A percentile compares a stretch with the other conserved stretches of the same genome.
Conservation (phyloP, 2,797 vertebrate genomes). For the Enteromius radiatus region DNA sequence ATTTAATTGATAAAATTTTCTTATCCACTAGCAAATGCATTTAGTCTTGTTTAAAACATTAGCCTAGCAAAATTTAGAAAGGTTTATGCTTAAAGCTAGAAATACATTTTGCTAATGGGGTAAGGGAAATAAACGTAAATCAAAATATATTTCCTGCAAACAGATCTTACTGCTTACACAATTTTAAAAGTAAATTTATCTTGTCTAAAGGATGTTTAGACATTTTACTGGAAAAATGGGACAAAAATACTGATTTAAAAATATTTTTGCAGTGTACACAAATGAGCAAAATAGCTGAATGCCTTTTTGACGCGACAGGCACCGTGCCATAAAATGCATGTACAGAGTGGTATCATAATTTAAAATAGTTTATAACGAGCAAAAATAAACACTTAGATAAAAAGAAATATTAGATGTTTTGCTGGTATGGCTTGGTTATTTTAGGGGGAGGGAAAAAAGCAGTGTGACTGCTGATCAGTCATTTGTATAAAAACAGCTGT, state of each 20-base stretch:
- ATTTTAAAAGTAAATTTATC: background rate
- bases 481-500: slow-evolving; percentile 45
- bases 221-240: background rate
- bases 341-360: slow-evolving; percentile 32
- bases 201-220: background rate
- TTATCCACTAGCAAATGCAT: background rate
- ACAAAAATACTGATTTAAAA: background rate
- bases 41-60: background rate
- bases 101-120: background rate
- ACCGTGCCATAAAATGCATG: slow-evolving; percentile 25
- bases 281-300: background rate
- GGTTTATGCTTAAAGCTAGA: background rate
- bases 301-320: background rate
- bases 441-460: background rate
- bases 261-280: background rate
- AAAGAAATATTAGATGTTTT: slow-evolving; percentile 39
- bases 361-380: slow-evolving; percentile 18
- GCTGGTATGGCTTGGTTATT: slow-evolving; percentile 25
- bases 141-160: background rate
- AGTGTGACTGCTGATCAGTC: slow-evolving; percentile 19
- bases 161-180: background rate
- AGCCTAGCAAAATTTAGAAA: background rate
- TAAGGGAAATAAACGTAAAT: background rate
- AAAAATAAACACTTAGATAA: slow-evolving; percentile 18
- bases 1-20: background rate